phyloP scores from a whole-genome alignment of 2,888 invertebrate species.

The Bugula neritina region DNA sequence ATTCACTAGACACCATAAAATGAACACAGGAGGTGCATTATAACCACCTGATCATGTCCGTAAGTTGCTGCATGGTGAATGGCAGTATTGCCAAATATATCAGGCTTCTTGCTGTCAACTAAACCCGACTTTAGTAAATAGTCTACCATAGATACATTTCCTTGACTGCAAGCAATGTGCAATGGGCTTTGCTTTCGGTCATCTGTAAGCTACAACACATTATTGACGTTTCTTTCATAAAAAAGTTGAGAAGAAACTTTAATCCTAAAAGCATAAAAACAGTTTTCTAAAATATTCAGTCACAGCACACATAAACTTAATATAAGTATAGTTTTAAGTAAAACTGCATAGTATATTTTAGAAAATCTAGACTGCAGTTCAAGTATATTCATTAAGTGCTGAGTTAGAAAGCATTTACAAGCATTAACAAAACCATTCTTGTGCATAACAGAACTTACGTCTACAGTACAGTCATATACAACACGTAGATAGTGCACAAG shows the following conservation, averaged over 20 bases:
- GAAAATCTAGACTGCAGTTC: no score
- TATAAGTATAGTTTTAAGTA: no score
- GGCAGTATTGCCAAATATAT: conserved; percentile 42
- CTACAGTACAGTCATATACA: not conserved
- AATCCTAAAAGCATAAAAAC: no score
- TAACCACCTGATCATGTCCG: conserved; percentile 38
- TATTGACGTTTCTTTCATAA: no score
- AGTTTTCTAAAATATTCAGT: no score
- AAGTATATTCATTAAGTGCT: no score
- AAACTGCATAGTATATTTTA: no score
- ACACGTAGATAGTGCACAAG: conserved; percentile 31
- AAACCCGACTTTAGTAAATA: conserved; percentile 42
- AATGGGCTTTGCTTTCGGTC: conserved; percentile 37
- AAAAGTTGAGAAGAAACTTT: no score
- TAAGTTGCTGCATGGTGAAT: conserved; percentile 44
- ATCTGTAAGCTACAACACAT: conserved; percentile 13
- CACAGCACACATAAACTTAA: no score
- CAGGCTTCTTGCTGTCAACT: conserved; percentile 32
- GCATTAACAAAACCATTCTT: not conserved
- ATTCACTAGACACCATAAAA: no score
- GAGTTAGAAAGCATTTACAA: not conserved
- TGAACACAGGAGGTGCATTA: no score
- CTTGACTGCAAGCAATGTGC: conserved; percentile 41
- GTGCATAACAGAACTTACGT: not conserved
- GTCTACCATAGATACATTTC: conserved; percentile 44